Evolutionary conservation across 1,140 invertebrate genomes (phyloP).

Genomic region (Agraylea sexmaculata): DNA sequence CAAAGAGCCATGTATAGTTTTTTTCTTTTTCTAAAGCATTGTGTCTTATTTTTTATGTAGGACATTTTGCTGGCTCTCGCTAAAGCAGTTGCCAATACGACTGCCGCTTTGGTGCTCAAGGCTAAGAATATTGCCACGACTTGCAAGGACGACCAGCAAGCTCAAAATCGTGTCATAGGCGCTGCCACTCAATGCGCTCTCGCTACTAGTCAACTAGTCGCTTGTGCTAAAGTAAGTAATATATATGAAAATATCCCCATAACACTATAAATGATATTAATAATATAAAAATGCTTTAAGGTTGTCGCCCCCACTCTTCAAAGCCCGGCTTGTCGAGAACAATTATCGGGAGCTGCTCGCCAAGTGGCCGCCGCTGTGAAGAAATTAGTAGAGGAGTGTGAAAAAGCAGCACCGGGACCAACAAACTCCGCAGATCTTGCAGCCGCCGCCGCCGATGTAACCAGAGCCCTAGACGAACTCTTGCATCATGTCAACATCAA

Average conservation of each 20-base stretch:
- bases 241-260: background rate
- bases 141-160: slow-evolving; percentile 59
- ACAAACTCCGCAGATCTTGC: slow-evolving; percentile 61
- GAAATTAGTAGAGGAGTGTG: slow-evolving; percentile 76
- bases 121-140: slow-evolving; percentile 88
- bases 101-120: slow-evolving; percentile 86
- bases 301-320: slow-evolving; percentile 77
- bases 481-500: slow-evolving; percentile 88
- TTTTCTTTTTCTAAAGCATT: too few species aligned
- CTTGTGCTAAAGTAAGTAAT: slow-evolving; percentile 76
- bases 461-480: slow-evolving; percentile 79
- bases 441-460: slow-evolving; percentile 78
- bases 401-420: slow-evolving; percentile 52
- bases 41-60: slow-evolving; percentile 26
- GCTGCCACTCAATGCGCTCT: slow-evolving; percentile 94
- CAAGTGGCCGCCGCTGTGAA: slow-evolving; percentile 91
- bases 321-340: slow-evolving; percentile 86
- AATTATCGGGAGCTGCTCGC: slow-evolving; percentile 82
- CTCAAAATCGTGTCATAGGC: slow-evolving; percentile 81
- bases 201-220: slow-evolving; percentile 93
- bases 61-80: slow-evolving; percentile 82
- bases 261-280: background rate
- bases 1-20: too few species aligned
- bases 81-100: slow-evolving; percentile 94
- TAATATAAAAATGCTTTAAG: too few species aligned